These are phyloP conservation scores for Dynastes maya DNA, from an alignment of 2,888 invertebrate genomes.

Conservation along the genomic window DNA sequence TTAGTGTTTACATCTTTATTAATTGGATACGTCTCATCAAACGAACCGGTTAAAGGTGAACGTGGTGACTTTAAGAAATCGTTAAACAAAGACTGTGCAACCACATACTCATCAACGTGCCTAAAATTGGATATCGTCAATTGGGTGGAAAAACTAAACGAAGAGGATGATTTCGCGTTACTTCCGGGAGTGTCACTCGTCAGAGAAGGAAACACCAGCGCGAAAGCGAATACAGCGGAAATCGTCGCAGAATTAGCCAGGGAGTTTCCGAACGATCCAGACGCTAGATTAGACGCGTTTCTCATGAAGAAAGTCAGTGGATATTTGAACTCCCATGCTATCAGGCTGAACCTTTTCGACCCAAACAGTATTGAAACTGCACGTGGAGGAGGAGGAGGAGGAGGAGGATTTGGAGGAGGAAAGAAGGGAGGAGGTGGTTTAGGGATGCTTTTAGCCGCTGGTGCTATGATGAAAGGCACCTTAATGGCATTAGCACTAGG, in stretches of 20 bases:
- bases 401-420: conserved; percentile 63
- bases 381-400: conserved; percentile 72
- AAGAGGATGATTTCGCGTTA: conserved; percentile 79
- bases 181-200: conserved; percentile 84
- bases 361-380: conserved; percentile 72
- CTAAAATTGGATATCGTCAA: conserved; percentile 85
- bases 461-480: conserved; percentile 79
- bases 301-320: conserved; percentile 80
- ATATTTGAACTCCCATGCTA: conserved; percentile 82
- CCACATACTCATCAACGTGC: conserved; percentile 81
- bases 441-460: conserved; percentile 70
- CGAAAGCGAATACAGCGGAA: conserved; percentile 75
- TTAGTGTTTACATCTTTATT: conserved; percentile 47
- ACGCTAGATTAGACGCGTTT: conserved; percentile 83
- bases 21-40: conserved; percentile 42
- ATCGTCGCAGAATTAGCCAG: conserved; percentile 84
- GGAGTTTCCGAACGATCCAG: conserved; percentile 83
- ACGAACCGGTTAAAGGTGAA: conserved; percentile 57
- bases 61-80: conserved; percentile 66
- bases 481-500: conserved; percentile 81
- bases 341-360: conserved; percentile 82
- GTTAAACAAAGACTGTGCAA: conserved; percentile 73
- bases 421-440: conserved; percentile 75
- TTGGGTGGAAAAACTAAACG: conserved; percentile 82
- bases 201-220: conserved; percentile 76